phyloP scores from a whole-genome alignment of 2,888 invertebrate species.

The Ametastegia equiseti region DNA sequence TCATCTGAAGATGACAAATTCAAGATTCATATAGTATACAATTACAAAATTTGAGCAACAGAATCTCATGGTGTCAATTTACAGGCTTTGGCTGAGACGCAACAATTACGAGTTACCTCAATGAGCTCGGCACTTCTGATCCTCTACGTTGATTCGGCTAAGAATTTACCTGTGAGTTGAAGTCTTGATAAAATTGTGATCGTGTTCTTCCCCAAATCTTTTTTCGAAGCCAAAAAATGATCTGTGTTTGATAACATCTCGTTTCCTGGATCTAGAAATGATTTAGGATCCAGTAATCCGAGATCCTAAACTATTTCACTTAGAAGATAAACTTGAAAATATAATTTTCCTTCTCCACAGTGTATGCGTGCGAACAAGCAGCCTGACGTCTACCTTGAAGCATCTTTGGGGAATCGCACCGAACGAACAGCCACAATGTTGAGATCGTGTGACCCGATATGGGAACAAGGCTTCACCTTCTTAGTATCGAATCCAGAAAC shows the following conservation, averaged over 20 bases:
- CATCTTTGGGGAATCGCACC: slow-evolving; percentile 88
- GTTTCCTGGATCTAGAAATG: not conserved
- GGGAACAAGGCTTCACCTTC: slow-evolving; percentile 97
- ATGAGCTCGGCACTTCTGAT: slow-evolving; percentile 89
- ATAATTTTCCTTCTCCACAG: slow-evolving; percentile 56
- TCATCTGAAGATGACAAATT: too few species aligned
- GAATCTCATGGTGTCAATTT: slow-evolving; percentile 56
- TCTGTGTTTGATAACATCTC: not conserved
- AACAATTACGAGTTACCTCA: slow-evolving; percentile 84
- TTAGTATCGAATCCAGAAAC: slow-evolving; percentile 94
- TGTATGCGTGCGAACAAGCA: slow-evolving; percentile 75
- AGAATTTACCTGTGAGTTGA: slow-evolving; percentile 90
- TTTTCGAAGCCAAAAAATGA: not conserved
- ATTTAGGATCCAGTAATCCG: not conserved
- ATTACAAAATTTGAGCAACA: slow-evolving; percentile 37
- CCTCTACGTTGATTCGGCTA: slow-evolving; percentile 95
- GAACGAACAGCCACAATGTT: slow-evolving; percentile 86
- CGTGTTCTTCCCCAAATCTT: not conserved
- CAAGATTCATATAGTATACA: not conserved
- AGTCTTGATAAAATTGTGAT: not conserved
- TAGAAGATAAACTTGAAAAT: not conserved
- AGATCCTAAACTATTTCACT: not conserved
- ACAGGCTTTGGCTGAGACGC: slow-evolving; percentile 86
- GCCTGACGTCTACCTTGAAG: slow-evolving; percentile 91
- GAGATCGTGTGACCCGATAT: slow-evolving; percentile 93